Percentiles rank a stretch among this genome's conserved stretches.
Conservation (phyloP, 2,888 invertebrate genomes). For the Heliconius hortense region DNA sequence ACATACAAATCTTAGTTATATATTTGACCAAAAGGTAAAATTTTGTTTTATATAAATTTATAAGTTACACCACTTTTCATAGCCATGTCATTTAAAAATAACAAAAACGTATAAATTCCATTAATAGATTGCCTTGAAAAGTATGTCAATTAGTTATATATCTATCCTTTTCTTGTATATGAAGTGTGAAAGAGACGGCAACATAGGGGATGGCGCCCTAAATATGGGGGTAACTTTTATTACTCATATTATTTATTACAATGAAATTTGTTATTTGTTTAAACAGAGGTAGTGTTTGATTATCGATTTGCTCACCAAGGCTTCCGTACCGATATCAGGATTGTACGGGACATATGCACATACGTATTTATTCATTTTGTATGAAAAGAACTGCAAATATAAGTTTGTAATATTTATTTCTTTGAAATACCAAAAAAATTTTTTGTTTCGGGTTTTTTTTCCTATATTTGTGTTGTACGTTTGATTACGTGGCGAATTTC, state of each 20-base stretch:
- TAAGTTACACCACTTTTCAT: background rate
- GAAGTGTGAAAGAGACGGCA: constrained; percentile 5
- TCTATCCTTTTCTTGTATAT: constrained; percentile 9
- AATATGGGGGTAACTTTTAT: constrained; percentile 22
- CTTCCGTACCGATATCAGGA: no score
- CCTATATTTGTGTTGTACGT: no score
- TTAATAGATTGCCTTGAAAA: constrained; percentile 21
- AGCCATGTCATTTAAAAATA: background rate
- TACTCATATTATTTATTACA: constrained; percentile 21
- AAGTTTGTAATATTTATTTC: no score
- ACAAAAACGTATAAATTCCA: constrained; percentile 12
- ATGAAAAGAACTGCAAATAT: no score
- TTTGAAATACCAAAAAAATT: no score
- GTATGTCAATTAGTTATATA: constrained; percentile 14
- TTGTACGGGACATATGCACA: no score
- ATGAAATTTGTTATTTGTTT: background rate
- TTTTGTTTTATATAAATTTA: background rate
- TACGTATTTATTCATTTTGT: no score
- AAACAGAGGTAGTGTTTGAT: background rate
- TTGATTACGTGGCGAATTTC: no score
- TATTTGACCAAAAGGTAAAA: no score
- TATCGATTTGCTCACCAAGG: no score
- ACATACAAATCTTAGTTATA: no score
- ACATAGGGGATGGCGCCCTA: constrained; percentile 16
- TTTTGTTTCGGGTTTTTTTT: no score